Conservation (phyloP, 2,888 invertebrate species). For the Hemistola chrysoprasaria region DNA sequence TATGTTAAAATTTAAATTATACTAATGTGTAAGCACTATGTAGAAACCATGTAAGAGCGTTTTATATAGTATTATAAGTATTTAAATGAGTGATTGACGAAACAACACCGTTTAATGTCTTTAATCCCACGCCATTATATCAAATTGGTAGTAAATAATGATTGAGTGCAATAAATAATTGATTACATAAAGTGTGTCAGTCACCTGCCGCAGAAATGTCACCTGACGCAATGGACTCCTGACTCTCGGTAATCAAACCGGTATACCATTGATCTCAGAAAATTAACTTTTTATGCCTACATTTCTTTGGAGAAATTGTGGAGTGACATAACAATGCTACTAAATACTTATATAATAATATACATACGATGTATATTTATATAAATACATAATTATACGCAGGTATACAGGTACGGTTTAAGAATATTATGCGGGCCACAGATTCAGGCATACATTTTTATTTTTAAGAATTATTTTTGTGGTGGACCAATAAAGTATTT, state of each 20-base stretch:
- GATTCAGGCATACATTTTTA: too few relatives aligned
- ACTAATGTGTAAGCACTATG: too few relatives aligned
- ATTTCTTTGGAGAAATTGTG: too few relatives aligned
- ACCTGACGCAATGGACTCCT: conserved; percentile 29
- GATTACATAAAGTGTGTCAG: conserved; percentile 48
- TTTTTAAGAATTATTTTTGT: too few relatives aligned
- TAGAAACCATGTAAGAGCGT: conserved; percentile 12
- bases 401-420: too few relatives aligned
- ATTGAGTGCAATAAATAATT: conserved; percentile 36
- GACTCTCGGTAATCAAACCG: conserved; percentile 11
- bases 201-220: conserved; percentile 41
- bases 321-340: too few relatives aligned
- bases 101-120: conserved; percentile 14
- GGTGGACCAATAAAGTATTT: too few relatives aligned
- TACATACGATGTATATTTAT: too few relatives aligned
- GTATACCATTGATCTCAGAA: conserved; percentile 3
- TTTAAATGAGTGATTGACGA: conserved; percentile 3
- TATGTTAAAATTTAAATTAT: too few relatives aligned
- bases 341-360: too few relatives aligned
- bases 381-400: too few relatives aligned
- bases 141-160: conserved; percentile 23
- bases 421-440: too few relatives aligned
- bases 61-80: conserved; percentile 10
- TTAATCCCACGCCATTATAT: conserved; percentile 24
- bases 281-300: not conserved